A percentile compares a stretch with the other conserved stretches of the same genome.
phyloP scores from a whole-genome alignment of 1,140 invertebrate species.

The Drosophila micromelanica region DNA sequence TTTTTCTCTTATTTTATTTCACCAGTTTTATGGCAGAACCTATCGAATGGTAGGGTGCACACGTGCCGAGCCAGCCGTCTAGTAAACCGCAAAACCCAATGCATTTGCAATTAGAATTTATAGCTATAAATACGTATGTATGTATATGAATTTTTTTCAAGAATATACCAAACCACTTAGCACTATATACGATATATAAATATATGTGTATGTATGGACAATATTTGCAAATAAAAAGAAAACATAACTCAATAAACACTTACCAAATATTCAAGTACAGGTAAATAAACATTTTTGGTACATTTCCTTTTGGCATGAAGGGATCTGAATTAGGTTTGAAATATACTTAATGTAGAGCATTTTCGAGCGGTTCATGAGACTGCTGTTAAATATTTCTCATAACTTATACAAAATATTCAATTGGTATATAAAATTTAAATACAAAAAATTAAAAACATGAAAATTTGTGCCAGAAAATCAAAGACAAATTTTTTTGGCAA shows the following conservation, averaged over 20 bases:
- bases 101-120: slow-evolving; percentile 62
- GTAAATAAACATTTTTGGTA: slow-evolving; percentile 30
- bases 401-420: slow-evolving; percentile 16
- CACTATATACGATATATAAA: slow-evolving; percentile 22
- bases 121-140: slow-evolving; percentile 47
- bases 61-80: slow-evolving; percentile 25
- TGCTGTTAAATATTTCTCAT: slow-evolving; percentile 21
- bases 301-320: slow-evolving; percentile 8
- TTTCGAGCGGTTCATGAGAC: slow-evolving; percentile 10
- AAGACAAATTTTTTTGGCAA: slow-evolving; percentile 33
- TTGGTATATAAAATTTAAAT: background rate
- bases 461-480: slow-evolving; percentile 30
- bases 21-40: slow-evolving; percentile 8
- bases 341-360: slow-evolving; percentile 16
- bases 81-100: slow-evolving; percentile 49
- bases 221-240: slow-evolving; percentile 62
- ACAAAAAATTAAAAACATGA: background rate
- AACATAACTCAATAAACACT: slow-evolving; percentile 31
- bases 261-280: slow-evolving; percentile 52
- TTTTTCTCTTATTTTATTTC: slow-evolving; percentile 1
- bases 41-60: background rate
- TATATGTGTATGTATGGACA: slow-evolving; percentile 66
- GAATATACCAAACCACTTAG: slow-evolving; percentile 27
- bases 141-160: slow-evolving; percentile 41
- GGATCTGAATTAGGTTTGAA: background rate